A percentile compares a stretch with the other conserved stretches of the same genome.
Evolutionary conservation across 1,140 invertebrate genomes (phyloP).

Genomic region (Zaprionus gabonicus): DNA sequence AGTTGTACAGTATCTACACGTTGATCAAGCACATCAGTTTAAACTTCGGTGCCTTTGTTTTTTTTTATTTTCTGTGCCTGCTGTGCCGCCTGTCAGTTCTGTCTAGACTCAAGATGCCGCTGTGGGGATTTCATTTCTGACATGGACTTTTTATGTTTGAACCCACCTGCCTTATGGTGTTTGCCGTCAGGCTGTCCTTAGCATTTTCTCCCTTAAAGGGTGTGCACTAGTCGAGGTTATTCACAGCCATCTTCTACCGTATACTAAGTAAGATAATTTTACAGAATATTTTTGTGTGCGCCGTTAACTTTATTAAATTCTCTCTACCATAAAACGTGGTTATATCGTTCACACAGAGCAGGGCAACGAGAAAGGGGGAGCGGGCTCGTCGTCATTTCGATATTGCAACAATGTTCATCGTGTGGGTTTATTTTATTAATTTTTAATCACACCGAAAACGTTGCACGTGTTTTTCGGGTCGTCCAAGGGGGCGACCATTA

Average conservation of each 20-base stretch:
- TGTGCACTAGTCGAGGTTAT: not conserved
- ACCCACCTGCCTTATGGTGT: not conserved
- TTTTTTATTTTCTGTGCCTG: conserved; percentile 3
- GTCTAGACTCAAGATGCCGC: conserved; percentile 44
- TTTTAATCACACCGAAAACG: conserved; percentile 61
- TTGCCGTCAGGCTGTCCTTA: not conserved
- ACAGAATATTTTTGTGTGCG: conserved; percentile 7
- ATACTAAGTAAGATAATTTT: conserved; percentile 13
- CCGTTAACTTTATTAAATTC: conserved; percentile 39
- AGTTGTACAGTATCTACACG: not conserved
- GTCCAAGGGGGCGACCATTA: conserved; percentile 43
- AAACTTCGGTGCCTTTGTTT: not conserved
- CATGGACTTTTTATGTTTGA: conserved; percentile 33
- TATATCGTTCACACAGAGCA: not conserved
- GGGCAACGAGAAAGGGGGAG: too few species aligned
- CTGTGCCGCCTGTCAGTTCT: conserved; percentile 17
- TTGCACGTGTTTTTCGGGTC: conserved; percentile 31
- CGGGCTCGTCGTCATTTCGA: conserved; percentile 15
- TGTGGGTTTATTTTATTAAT: conserved; percentile 53
- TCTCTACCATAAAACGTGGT: conserved; percentile 31
- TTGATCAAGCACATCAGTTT: not conserved
- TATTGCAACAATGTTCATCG: conserved; percentile 19
- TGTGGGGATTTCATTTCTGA: conserved; percentile 44
- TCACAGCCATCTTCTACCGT: not conserved
- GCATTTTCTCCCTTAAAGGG: not conserved